phyloP scores from a whole-genome alignment of 2,888 invertebrate genomes.

The Polyommatus icarus region DNA sequence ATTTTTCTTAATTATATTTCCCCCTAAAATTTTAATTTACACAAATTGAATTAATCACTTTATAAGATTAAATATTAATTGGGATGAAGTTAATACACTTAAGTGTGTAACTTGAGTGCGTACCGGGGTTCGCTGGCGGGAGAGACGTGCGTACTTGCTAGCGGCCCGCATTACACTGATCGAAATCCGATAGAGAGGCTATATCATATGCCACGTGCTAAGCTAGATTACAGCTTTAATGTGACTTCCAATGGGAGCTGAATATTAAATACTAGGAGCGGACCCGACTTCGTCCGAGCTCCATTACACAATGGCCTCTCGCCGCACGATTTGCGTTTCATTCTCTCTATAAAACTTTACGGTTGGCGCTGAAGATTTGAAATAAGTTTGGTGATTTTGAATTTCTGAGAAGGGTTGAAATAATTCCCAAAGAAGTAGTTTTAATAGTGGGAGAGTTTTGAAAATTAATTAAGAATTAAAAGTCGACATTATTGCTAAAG shows the following conservation, averaged over 20 bases:
- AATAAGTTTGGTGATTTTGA: constrained; percentile 7
- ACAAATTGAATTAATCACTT: constrained; percentile 14
- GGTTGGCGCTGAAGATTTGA: constrained; percentile 9
- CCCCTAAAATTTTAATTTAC: not conserved
- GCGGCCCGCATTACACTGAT: constrained; percentile 37
- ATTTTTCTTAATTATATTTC: not conserved
- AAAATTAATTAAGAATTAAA: not conserved
- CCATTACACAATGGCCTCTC: constrained; percentile 14
- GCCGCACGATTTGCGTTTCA: constrained; percentile 14
- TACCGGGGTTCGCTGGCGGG: not conserved
- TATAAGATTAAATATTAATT: not conserved
- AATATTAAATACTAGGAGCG: constrained; percentile 18
- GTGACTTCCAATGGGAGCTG: constrained; percentile 26
- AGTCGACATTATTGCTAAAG: not conserved
- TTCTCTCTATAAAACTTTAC: constrained; percentile 10
- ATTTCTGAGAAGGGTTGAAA: constrained; percentile 4
- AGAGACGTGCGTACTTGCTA: constrained; percentile 35
- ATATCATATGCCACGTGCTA: constrained; percentile 30
- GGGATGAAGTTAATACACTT: not conserved
- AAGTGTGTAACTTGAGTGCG: not conserved
- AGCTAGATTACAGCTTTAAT: constrained; percentile 29
- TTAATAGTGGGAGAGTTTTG: not conserved
- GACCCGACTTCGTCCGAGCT: constrained; percentile 4
- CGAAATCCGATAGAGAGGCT: constrained; percentile 32
- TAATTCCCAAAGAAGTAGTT: not conserved